Evolutionary conservation across 2,888 invertebrate species (phyloP), one percentile per base, ranked within the genome.

Genomic region (Terebella lapidaria): DNA sequence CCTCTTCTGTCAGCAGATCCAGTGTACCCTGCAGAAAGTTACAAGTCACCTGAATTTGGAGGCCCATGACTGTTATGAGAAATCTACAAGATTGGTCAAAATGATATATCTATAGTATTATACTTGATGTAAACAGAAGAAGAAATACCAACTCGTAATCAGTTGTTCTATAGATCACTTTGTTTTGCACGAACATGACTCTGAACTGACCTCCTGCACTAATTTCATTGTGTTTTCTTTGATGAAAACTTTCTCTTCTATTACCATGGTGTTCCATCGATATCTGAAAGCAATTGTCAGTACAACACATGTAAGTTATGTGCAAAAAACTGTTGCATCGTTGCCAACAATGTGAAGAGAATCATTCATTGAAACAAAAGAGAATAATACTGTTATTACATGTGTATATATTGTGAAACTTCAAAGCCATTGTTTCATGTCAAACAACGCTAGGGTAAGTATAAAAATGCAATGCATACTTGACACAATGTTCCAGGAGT

Each of bases 401-500:
- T n/a, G n/a, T n/a, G n/a, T n/a, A n/a, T n/a, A n/a, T n/a, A n/a
- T n/a, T n/a, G n/a, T n/a, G n/a, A n/a, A n/a, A n/a, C n/a, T n/a
- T n/a, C n/a, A n/a, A n/a, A 35, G 42, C 10, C 42, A 35, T 35
- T 35, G 42, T 35, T n/a, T n/a, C 42, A 15, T 35, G n/a, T 15
- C 42, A 15, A 15, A 15, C n/a, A n/a, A 15, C 42, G 10, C 10
- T 15, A 35, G n/a, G 10, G 42, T 15, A 35, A 35, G 42, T n/a
- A 35, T 35, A 15, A 35, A 35, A 35, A 35, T 35, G 10, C 10
- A 35, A 35, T n/a, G 67, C 75, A 71, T 66, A 94, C 82, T 92
- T 94, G 28, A 94, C 89, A 57, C 90, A 91, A 74, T 94, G 90
- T 78, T 95, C 94, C 86, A 96, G 89, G 0, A 95, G 82, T 73